Percentiles rank a stretch among this genome's conserved stretches.
Evolutionary conservation across 2,888 invertebrate genomes (phyloP).

Genomic region (Mayetiola destructor): DNA sequence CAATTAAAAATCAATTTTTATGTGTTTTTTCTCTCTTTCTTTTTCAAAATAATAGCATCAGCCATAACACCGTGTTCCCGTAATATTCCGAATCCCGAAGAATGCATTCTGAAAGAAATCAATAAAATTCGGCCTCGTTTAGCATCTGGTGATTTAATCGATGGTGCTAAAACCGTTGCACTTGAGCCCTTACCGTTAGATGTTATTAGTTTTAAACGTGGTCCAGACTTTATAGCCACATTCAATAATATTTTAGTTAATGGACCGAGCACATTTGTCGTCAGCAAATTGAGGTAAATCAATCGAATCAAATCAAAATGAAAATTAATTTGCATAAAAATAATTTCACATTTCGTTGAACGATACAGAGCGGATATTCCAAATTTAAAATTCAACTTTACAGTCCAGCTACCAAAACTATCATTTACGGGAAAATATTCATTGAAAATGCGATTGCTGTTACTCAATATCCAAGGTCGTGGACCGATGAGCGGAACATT

Average conservation of each 20-base stretch:
- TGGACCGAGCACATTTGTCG: slow-evolving; percentile 34
- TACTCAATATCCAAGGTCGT: slow-evolving; percentile 31
- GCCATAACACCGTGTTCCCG: slow-evolving; percentile 32
- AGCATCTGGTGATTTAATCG: slow-evolving; percentile 31
- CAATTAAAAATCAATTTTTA: neutral
- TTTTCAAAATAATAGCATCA: slow-evolving; percentile 22
- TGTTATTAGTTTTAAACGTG: slow-evolving; percentile 30
- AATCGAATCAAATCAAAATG: neutral
- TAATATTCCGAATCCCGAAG: slow-evolving; percentile 29
- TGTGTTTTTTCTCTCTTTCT: neutral
- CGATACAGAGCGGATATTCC: slow-evolving; percentile 27
- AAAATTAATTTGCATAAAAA: neutral
- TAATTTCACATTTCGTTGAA: neutral
- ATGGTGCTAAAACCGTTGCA: slow-evolving; percentile 30
- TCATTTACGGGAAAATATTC: slow-evolving; percentile 32
- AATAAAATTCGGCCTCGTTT: slow-evolving; percentile 28
- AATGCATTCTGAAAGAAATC: slow-evolving; percentile 31
- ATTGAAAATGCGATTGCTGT: slow-evolving; percentile 28
- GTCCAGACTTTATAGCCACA: slow-evolving; percentile 30
- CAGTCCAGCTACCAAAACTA: slow-evolving; percentile 29
- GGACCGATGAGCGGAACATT: slow-evolving; percentile 31
- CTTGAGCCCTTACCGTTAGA: slow-evolving; percentile 31
- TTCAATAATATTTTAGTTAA: slow-evolving; percentile 29
- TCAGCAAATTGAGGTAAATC: slow-evolving; percentile 30
- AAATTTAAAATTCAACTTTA: slow-evolving; percentile 30